Percentiles rank a stretch among this genome's conserved stretches.
Evolutionary conservation across 2,797 vertebrate species (phyloP).

Genomic region (Lerista edwardsae): DNA sequence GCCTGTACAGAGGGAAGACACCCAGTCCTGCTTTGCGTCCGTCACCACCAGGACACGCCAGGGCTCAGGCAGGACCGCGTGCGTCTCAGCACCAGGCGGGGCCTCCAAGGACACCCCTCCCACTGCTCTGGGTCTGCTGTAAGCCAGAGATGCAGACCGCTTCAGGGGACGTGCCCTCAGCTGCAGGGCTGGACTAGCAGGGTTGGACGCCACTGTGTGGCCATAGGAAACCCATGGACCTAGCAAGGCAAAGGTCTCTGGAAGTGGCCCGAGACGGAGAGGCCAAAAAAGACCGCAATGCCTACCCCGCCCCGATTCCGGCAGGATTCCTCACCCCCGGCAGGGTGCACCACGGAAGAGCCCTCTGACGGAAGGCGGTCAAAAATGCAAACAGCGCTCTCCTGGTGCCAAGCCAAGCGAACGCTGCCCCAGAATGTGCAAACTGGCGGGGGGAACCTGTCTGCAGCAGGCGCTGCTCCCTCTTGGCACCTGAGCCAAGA

Average conservation of each 20-base stretch:
- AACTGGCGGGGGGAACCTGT: too few species aligned
- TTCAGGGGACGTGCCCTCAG: neutral
- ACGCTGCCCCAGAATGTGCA: neutral
- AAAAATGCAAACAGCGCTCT: neutral
- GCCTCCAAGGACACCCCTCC: too few species aligned
- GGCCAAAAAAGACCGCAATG: neutral
- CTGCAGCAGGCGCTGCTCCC: neutral
- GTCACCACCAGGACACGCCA: too few species aligned
- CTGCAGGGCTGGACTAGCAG: neutral
- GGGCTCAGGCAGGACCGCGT: neutral
- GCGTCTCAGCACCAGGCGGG: too few species aligned
- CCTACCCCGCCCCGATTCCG: too few species aligned
- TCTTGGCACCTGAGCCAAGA: neutral
- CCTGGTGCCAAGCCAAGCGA: neutral
- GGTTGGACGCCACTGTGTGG: neutral
- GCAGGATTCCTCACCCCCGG: neutral
- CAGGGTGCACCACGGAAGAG: neutral
- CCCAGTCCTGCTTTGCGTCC: neutral
- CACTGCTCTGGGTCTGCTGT: neutral
- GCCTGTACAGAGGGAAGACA: constrained; percentile 76
- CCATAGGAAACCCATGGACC: neutral
- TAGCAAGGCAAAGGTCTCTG: too few species aligned
- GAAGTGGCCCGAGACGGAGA: neutral
- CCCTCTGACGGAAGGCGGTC: neutral
- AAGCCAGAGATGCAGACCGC: neutral